These are phyloP conservation scores for Campaea margaritaria DNA, from an alignment of 2,888 invertebrate genomes.

Conservation along the genomic window DNA sequence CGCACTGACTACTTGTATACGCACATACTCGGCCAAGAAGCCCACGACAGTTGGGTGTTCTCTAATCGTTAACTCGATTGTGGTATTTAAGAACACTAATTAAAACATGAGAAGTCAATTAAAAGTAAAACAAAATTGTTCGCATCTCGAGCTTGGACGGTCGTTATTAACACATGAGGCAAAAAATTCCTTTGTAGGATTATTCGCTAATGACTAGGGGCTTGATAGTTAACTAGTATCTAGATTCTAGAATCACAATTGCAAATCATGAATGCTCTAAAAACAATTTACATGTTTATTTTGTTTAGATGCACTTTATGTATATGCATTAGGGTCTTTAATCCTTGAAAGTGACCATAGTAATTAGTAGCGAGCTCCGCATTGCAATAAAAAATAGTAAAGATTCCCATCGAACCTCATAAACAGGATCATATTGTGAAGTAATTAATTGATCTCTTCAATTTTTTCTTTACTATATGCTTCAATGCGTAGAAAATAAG, in stretches of 20 bases:
- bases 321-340: not conserved
- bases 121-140: conserved; percentile 31
- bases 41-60: conserved; percentile 5
- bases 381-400: conserved; percentile 1
- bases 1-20: conserved; percentile 2
- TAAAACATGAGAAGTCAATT: conserved; percentile 24
- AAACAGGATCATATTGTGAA: too few relatives aligned
- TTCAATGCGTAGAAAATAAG: too few relatives aligned
- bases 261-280: conserved; percentile 17
- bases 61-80: conserved; percentile 2
- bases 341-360: not conserved
- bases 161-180: conserved; percentile 29
- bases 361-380: not conserved
- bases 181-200: conserved; percentile 28
- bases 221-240: conserved; percentile 34
- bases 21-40: conserved; percentile 7
- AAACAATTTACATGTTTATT: conserved; percentile 6
- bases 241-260: conserved; percentile 7
- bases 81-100: conserved; percentile 12
- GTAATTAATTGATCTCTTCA: too few relatives aligned
- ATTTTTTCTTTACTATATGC: too few relatives aligned
- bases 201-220: conserved; percentile 24
- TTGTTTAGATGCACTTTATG: not conserved
- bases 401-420: not conserved
- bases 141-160: conserved; percentile 6